phyloP scores from a whole-genome alignment of 2,113 vertebrate species.

The Heterotis niloticus region DNA sequence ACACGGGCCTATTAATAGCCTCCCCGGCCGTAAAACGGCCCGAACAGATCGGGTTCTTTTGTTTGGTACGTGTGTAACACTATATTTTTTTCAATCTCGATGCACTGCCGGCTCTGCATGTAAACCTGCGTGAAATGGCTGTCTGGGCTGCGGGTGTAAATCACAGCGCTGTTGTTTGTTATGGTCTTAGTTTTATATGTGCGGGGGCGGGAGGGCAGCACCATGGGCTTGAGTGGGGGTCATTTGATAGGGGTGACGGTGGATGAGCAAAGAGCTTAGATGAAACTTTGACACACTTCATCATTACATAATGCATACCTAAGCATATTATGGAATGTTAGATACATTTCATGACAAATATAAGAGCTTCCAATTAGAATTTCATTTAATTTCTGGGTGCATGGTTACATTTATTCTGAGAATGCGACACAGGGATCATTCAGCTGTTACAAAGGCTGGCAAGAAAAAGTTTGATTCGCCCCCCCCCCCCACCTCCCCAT shows the following conservation, averaged over 20 bases:
- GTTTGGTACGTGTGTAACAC: slow-evolving; percentile 73
- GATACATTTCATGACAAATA: background rate
- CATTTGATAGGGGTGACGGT: slow-evolving; percentile 32
- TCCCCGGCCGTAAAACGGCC: slow-evolving; percentile 60
- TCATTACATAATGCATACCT: background rate
- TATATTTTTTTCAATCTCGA: slow-evolving; percentile 67
- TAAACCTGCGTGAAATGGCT: slow-evolving; percentile 76
- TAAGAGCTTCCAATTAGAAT: too few species aligned
- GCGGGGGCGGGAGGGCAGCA: slow-evolving; percentile 25
- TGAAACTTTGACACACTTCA: background rate
- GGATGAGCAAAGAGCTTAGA: background rate
- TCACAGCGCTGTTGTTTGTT: slow-evolving; percentile 65
- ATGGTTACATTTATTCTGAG: too few species aligned
- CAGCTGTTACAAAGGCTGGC: too few species aligned
- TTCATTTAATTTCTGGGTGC: too few species aligned
- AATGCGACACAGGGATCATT: too few species aligned
- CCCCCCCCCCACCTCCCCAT: too few species aligned
- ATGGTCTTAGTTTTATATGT: slow-evolving; percentile 57
- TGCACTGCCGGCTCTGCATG: slow-evolving; percentile 59
- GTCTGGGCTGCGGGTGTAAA: slow-evolving; percentile 69
- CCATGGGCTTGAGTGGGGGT: too few species aligned
- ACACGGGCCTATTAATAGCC: slow-evolving; percentile 67
- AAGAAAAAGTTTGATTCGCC: too few species aligned
- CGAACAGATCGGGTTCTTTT: slow-evolving; percentile 63
- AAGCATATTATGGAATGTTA: background rate